Percentiles rank a stretch among this genome's conserved stretches.
These are phyloP conservation scores for Dicyrtomina minuta DNA, from an alignment of 2,888 invertebrate genomes.

Conservation along the genomic window DNA sequence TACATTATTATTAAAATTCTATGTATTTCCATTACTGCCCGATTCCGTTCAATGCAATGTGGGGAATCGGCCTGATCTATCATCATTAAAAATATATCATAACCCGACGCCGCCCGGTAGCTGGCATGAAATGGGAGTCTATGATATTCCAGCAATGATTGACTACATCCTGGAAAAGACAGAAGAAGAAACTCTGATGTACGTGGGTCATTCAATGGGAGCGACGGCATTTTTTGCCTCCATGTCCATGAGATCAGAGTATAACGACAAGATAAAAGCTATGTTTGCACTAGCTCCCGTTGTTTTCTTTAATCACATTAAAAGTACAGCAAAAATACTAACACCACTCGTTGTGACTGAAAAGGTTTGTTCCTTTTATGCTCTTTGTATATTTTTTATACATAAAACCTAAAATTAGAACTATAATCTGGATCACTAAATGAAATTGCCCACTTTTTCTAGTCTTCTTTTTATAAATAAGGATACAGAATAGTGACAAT, in stretches of 20 bases:
- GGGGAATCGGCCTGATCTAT: no score
- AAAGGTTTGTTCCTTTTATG: background rate
- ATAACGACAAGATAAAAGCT: conserved; percentile 40
- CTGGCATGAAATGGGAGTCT: conserved; percentile 60
- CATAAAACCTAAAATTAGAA: background rate
- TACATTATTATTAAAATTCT: background rate
- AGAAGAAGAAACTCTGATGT: conserved; percentile 58
- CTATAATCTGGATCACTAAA: no score
- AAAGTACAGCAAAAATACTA: background rate
- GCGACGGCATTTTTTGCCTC: conserved; percentile 58
- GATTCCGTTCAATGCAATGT: no score
- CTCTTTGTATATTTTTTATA: background rate
- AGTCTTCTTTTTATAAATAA: no score
- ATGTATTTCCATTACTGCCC: background rate
- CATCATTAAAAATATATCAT: no score
- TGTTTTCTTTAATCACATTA: conserved; percentile 35
- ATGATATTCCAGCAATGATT: conserved; percentile 63
- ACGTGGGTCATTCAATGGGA: conserved; percentile 65
- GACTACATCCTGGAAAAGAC: conserved; percentile 59
- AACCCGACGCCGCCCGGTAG: no score
- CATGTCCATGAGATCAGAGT: conserved; percentile 54
- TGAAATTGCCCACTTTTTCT: no score
- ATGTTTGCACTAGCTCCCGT: conserved; percentile 42
- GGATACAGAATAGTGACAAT: no score
- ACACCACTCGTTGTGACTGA: background rate